Evolutionary conservation across 2,888 invertebrate species (phyloP).

Genomic region (Andrena dorsata): DNA sequence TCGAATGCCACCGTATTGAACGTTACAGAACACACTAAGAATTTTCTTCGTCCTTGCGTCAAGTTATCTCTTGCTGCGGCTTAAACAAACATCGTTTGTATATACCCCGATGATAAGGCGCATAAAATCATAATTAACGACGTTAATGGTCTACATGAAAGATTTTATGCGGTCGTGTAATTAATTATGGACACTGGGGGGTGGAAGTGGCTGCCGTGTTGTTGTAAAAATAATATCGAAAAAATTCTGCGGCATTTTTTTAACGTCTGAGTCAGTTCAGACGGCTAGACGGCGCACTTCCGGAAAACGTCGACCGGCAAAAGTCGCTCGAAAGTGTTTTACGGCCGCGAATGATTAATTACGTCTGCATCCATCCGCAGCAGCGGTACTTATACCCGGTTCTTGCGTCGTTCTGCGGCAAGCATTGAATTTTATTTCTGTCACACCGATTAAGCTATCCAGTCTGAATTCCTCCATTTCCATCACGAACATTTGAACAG

Average conservation of each 20-base stretch:
- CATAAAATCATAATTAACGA: conserved; percentile 38
- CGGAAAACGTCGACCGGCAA: conserved; percentile 30
- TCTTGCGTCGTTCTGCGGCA: neutral
- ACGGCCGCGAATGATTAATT: conserved; percentile 49
- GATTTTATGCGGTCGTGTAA: conserved; percentile 52
- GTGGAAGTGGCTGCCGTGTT: neutral
- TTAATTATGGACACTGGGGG: conserved; percentile 43
- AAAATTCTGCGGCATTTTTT: conserved; percentile 33
- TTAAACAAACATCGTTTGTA: neutral
- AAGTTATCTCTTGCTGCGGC: conserved; percentile 1
- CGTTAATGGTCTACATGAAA: conserved; percentile 34
- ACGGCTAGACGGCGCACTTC: conserved; percentile 29
- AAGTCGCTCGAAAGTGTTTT: conserved; percentile 40
- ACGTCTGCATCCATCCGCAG: conserved; percentile 29
- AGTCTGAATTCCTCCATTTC: neutral
- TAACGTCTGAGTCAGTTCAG: conserved; percentile 2
- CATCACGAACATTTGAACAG: neutral
- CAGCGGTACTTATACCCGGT: neutral
- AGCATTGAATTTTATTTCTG: conserved; percentile 1
- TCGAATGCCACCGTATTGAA: neutral
- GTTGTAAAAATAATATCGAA: conserved; percentile 23
- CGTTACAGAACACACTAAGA: conserved; percentile 20
- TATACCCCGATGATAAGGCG: conserved; percentile 23
- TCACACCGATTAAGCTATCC: neutral
- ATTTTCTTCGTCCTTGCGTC: conserved; percentile 3